A percentile compares a stretch with the other conserved stretches of the same genome.
phyloP scores from a whole-genome alignment of 2,797 vertebrate species.

The Paguma larvata region DNA sequence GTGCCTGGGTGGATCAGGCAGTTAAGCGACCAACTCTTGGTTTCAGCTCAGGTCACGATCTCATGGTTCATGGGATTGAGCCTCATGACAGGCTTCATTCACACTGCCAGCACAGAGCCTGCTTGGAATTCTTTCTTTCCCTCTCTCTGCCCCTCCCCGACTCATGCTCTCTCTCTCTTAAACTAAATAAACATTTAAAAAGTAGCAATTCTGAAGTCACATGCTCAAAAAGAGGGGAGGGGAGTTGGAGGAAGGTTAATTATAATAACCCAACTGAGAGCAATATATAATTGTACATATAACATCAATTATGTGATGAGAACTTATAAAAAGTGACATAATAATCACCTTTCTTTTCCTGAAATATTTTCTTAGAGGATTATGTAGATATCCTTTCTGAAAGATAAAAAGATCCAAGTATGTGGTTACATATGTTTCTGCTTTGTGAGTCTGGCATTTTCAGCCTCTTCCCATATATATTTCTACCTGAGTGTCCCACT shows the following conservation, averaged over 20 bases:
- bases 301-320: neutral
- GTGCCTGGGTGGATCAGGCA: too few species aligned
- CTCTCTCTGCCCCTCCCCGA: too few species aligned
- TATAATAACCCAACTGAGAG: neutral
- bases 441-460: neutral
- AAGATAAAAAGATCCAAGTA: slow-evolving; percentile 57
- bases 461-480: neutral
- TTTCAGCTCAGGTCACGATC: too few species aligned
- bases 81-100: too few species aligned
- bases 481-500: neutral
- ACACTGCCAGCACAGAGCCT: too few species aligned
- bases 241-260: neutral
- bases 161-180: too few species aligned
- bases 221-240: neutral
- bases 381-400: slow-evolving; percentile 39
- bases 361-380: neutral
- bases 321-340: neutral
- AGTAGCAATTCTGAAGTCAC: neutral
- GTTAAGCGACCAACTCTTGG: too few species aligned
- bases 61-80: too few species aligned
- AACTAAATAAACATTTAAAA: neutral
- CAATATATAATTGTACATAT: neutral
- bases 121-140: too few species aligned
- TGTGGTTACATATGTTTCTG: neutral
- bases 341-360: slow-evolving; percentile 56